Evolutionary conservation across 2,113 vertebrate species (phyloP).

Genomic region (Montifringilla adamsi): DNA sequence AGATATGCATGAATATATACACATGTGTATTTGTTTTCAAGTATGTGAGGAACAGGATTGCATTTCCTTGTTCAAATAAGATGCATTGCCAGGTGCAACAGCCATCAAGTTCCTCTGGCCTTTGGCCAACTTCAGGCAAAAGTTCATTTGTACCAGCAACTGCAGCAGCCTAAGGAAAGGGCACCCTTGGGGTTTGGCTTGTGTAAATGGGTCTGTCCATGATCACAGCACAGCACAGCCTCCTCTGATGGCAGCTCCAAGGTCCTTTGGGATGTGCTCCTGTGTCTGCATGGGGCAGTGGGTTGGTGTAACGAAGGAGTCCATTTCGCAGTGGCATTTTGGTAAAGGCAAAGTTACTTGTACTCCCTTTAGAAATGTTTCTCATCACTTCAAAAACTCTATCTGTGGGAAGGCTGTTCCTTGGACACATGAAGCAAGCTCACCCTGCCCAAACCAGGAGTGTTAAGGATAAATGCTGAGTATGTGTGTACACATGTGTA

Average conservation of each 20-base stretch:
- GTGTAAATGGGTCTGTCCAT: background rate
- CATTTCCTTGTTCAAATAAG: background rate
- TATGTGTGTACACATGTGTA: background rate
- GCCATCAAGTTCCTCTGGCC: background rate
- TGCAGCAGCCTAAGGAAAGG: background rate
- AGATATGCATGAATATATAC: background rate
- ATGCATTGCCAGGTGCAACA: background rate
- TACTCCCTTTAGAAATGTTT: background rate
- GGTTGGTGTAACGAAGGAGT: background rate
- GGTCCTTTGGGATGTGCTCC: background rate
- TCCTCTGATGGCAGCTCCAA: background rate
- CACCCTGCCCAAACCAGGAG: background rate
- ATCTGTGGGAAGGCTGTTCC: background rate
- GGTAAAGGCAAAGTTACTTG: background rate
- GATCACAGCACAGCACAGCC: background rate
- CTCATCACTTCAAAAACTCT: background rate
- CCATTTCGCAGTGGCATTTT: background rate
- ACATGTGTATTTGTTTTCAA: background rate
- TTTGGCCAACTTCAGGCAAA: background rate
- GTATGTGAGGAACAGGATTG: background rate
- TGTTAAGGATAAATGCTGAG: background rate
- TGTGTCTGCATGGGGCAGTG: background rate
- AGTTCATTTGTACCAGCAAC: slow-evolving; percentile 33
- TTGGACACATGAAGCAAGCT: background rate
- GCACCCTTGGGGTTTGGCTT: background rate